Evolutionary conservation across 1,140 invertebrate species (phyloP), one percentile per base, ranked within the genome.

Genomic region (Hyphantria cunea): DNA sequence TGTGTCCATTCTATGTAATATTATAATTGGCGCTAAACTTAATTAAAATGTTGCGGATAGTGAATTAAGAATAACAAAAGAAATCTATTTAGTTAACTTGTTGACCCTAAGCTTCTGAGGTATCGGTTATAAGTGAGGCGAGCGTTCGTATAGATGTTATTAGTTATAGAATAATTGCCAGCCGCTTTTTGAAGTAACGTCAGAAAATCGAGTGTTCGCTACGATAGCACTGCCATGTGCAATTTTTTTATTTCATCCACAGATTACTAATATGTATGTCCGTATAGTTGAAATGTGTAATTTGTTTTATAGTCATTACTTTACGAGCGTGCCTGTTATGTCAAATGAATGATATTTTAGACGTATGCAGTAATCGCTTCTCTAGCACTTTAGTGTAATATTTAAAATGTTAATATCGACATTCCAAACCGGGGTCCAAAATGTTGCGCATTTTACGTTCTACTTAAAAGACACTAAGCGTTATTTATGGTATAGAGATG

Each of bases 221-320:
- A 83, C 78, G 80, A 81, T 74, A 80, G 77, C 86, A 90, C 86
- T 90, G 87, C 87, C 87, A 86, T 78, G 86, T 89, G 85, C 84
- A 88, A 87, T 87, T 84, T 82, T 82, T 84, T 81, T 70, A 72
- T 76, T 81, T 79, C 75, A 75, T 80, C 83, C 79, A 80, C 81
- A 80, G 71, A 72, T 78, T 82, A 84, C 72, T 81, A 83, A 80
- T 87, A 74, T 77, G 78, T 77, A 71, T 73, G 45, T 76, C 73
- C 66, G 72, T 80, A 72, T 78, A 70, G 72, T 72, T 72, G 76
- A 79, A 71, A 78, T 72, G 74, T 80, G 75, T 85, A 79, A 72
- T 72, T 84, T 74, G 49, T 77, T 76, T 74, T 73, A 78, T 82
- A 85, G 81, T 87, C 81, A 77, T 83, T 79, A 74, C 72, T 72